Conservation (phyloP, 1,140 invertebrate genomes). For the Macrosteles quadrilineatus region DNA sequence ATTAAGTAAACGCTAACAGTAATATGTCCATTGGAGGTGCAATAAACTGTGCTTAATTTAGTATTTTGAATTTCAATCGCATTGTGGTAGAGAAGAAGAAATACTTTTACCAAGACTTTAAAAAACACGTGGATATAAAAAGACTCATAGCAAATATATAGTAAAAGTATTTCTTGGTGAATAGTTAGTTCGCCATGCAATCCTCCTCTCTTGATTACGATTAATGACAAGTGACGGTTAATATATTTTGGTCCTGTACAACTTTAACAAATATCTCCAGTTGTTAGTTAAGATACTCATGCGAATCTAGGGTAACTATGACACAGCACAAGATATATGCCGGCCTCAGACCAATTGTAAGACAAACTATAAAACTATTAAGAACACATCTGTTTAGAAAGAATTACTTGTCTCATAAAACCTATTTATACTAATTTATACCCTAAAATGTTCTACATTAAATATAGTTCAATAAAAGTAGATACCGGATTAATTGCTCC, state of each 20-base stretch:
- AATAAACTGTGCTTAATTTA: neutral
- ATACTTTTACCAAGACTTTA: constrained; percentile 23
- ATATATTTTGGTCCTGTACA: constrained; percentile 17
- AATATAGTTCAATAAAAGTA: constrained; percentile 21
- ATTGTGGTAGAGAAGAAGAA: constrained; percentile 1
- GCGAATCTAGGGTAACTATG: constrained; percentile 1
- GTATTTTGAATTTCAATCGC: constrained; percentile 19
- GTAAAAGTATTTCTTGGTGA: constrained; percentile 22
- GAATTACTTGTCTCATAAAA: constrained; percentile 13
- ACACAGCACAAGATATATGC: constrained; percentile 6
- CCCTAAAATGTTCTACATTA: constrained; percentile 18
- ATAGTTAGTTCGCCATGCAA: neutral
- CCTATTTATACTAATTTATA: constrained; percentile 25
- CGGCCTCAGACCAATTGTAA: constrained; percentile 21
- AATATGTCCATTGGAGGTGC: neutral
- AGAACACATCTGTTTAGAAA: constrained; percentile 22
- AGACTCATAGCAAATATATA: constrained; percentile 21
- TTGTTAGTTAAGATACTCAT: neutral
- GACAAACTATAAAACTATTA: constrained; percentile 23
- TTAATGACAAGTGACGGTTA: constrained; percentile 7
- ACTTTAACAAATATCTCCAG: neutral
- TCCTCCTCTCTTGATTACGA: neutral
- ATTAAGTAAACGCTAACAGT: too few species aligned
- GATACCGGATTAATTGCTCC: neutral
- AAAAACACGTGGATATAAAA: constrained; percentile 22